These are phyloP conservation scores for fruit fly (Drosophila melanogaster) DNA, from an alignment of 1,140 invertebrate species.

Conservation along the genomic window Release_6_plus_ISO1_MT NT_033779.5:20094501-20095000, in stretches of 20 bases:
- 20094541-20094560: slow-evolving; percentile 85
- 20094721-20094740: slow-evolving; percentile 88
- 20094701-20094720: slow-evolving; percentile 87
- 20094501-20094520: slow-evolving; percentile 87
- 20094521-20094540: slow-evolving; percentile 85
- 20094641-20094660: slow-evolving; percentile 85
- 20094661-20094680: slow-evolving; percentile 85
- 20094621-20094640: slow-evolving; percentile 87
- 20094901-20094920: slow-evolving; percentile 84
- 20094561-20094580: slow-evolving; percentile 87
- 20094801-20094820: slow-evolving; percentile 85
- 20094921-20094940: slow-evolving; percentile 65
- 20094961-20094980: slow-evolving; percentile 35
- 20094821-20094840: slow-evolving; percentile 85
- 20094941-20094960: slow-evolving; percentile 43
- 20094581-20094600: slow-evolving; percentile 86
- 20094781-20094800: slow-evolving; percentile 87
- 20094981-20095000: slow-evolving; percentile 22
- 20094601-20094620: slow-evolving; percentile 86
- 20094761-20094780: slow-evolving; percentile 85
- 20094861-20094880: slow-evolving; percentile 85
- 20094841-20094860: slow-evolving; percentile 86
- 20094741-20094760: slow-evolving; percentile 87
- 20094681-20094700: slow-evolving; percentile 86
- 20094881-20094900: slow-evolving; percentile 85